A percentile compares a stretch with the other conserved stretches of the same genome.
These are phyloP conservation scores for Drosophila lini DNA, from an alignment of 1,140 invertebrate species.

Conservation along the genomic window DNA sequence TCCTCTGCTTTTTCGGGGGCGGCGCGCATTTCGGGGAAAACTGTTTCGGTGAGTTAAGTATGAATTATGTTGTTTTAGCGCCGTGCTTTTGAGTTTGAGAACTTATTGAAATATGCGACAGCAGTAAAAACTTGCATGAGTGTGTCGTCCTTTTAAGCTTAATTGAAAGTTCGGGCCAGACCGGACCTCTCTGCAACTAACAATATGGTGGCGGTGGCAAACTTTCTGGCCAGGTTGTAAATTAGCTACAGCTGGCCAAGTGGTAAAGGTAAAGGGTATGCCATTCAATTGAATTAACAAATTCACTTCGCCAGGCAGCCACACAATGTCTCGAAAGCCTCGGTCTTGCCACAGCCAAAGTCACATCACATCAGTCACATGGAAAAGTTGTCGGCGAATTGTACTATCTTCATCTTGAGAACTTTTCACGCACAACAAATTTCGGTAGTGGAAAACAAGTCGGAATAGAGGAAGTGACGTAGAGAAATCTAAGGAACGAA, in stretches of 20 bases:
- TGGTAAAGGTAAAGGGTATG: constrained; percentile 7
- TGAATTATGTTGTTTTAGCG: constrained; percentile 80
- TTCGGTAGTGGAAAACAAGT: constrained; percentile 66
- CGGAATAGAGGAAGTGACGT: constrained; percentile 18
- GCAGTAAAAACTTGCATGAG: constrained; percentile 53
- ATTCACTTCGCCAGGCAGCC: constrained; percentile 14
- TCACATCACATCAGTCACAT: constrained; percentile 46
- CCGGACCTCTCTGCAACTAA: constrained; percentile 31
- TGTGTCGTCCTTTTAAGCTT: constrained; percentile 77
- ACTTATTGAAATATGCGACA: constrained; percentile 78
- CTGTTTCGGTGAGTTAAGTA: constrained; percentile 82
- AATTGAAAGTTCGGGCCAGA: constrained; percentile 65
- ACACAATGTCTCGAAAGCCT: constrained; percentile 15
- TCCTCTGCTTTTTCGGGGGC: constrained; percentile 39
- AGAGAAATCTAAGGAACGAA: constrained; percentile 42
- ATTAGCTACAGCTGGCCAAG: constrained; percentile 63
- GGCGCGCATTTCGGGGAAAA: constrained; percentile 53
- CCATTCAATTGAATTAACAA: constrained; percentile 36
- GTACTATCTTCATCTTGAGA: constrained; percentile 50
- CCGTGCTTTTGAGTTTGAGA: constrained; percentile 66
- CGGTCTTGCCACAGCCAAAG: constrained; percentile 13
- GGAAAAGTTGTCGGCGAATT: constrained; percentile 41
- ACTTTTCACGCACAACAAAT: constrained; percentile 77
- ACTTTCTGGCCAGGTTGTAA: constrained; percentile 60
- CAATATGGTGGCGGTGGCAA: constrained; percentile 61